These are phyloP conservation scores for Bradypodion pumilum DNA, from an alignment of 2,797 vertebrate genomes.

Conservation along the genomic window DNA sequence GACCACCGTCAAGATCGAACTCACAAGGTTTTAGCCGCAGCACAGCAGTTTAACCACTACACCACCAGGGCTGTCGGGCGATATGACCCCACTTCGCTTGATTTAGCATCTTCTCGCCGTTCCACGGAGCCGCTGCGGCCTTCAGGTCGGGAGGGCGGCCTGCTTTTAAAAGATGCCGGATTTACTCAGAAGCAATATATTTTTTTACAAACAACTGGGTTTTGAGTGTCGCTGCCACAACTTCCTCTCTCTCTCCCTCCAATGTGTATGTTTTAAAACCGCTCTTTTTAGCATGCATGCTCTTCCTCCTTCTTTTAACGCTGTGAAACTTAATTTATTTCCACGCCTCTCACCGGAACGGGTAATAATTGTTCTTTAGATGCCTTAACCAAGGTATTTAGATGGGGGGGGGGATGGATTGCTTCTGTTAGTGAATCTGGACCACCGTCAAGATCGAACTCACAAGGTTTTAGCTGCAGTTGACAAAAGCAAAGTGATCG, in stretches of 20 bases:
- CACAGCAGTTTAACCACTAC: too few relatives aligned
- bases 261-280: conserved; percentile 19
- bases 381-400: conserved; percentile 23
- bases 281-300: conserved; percentile 13
- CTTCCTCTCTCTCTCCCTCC: background rate
- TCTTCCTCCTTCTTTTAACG: too few relatives aligned
- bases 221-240: conserved; percentile 22
- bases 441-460: too few relatives aligned
- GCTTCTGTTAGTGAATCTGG: conserved; percentile 56
- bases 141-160: background rate
- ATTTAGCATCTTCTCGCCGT: conserved; percentile 8
- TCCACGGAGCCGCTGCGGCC: background rate
- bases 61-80: too few relatives aligned
- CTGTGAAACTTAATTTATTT: conserved; percentile 44
- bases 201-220: conserved; percentile 12
- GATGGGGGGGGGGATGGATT: background rate
- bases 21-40: too few relatives aligned
- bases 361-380: background rate
- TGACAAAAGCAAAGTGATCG: conserved; percentile 63
- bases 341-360: conserved; percentile 38
- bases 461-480: conserved; percentile 47
- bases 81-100: background rate
- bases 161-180: conserved; percentile 31
- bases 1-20: too few relatives aligned
- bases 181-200: conserved; percentile 9